Evolutionary conservation across 2,888 invertebrate genomes (phyloP).

Genomic region (Amiota mariae): DNA sequence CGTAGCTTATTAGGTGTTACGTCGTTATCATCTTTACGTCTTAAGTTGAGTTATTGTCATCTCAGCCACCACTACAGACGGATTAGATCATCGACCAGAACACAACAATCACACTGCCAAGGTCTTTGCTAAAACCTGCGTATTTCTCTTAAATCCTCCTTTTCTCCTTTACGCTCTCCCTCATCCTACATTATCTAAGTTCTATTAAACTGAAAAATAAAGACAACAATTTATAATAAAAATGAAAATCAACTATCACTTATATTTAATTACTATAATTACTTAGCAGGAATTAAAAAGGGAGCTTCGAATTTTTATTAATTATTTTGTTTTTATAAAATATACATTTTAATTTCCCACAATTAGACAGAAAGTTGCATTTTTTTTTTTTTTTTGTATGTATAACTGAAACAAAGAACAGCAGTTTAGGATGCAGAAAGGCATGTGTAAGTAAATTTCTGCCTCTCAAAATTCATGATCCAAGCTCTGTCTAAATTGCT

Average conservation of each 20-base stretch:
- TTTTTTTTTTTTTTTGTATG: too few relatives aligned
- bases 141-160: slow-evolving; percentile 8
- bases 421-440: too few relatives aligned
- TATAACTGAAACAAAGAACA: too few relatives aligned
- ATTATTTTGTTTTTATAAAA: too few relatives aligned
- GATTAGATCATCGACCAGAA: slow-evolving; percentile 29
- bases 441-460: too few relatives aligned
- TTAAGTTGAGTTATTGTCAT: slow-evolving; percentile 36
- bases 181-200: not conserved
- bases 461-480: too few relatives aligned
- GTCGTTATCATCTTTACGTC: slow-evolving; percentile 48
- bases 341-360: too few relatives aligned
- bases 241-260: slow-evolving; percentile 11
- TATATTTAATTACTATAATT: slow-evolving; percentile 21
- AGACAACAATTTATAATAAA: slow-evolving; percentile 7
- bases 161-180: not conserved
- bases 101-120: slow-evolving; percentile 1
- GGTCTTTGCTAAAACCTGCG: slow-evolving; percentile 19
- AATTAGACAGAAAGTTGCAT: too few relatives aligned
- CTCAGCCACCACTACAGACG: slow-evolving; percentile 42
- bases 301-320: too few relatives aligned
- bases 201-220: slow-evolving; percentile 14
- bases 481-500: too few relatives aligned
- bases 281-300: too few relatives aligned
- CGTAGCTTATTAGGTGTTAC: slow-evolving; percentile 36